phyloP scores from a whole-genome alignment of 2,888 invertebrate genomes.

The Athalia rosae region DNA sequence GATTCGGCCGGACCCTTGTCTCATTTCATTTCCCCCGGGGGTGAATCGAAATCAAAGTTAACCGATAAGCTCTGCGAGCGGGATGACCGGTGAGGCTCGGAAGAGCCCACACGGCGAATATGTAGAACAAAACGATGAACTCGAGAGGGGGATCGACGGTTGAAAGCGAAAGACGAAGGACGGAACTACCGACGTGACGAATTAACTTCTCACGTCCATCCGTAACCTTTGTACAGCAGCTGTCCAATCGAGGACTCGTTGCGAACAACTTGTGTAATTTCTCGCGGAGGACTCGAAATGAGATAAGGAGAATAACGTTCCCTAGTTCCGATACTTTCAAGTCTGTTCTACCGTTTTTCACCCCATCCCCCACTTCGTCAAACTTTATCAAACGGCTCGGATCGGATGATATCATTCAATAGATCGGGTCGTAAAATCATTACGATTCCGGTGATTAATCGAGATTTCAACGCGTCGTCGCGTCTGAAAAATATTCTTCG shows the following conservation, averaged over 20 bases:
- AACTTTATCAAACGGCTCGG: too few species aligned
- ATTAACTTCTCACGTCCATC: constrained; percentile 48
- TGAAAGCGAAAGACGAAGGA: constrained; percentile 31
- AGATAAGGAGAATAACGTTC: constrained; percentile 58
- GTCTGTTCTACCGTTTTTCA: constrained; percentile 30
- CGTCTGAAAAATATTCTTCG: neutral
- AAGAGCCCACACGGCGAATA: constrained; percentile 1
- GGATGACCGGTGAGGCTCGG: constrained; percentile 1
- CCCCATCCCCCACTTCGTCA: constrained; percentile 39
- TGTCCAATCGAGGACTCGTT: constrained; percentile 39
- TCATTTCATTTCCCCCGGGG: neutral
- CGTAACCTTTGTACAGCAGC: constrained; percentile 45
- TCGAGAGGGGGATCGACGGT: constrained; percentile 3
- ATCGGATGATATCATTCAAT: too few species aligned
- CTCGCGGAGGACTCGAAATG: constrained; percentile 51
- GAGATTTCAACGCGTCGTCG: too few species aligned
- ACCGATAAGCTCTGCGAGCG: constrained; percentile 1
- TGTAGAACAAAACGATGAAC: neutral
- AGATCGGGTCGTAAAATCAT: too few species aligned
- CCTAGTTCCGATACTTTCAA: constrained; percentile 51
- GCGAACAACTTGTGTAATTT: constrained; percentile 52
- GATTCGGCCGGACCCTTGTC: too few species aligned
- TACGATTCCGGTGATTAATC: too few species aligned
- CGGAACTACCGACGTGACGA: constrained; percentile 32
- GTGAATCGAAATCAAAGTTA: constrained; percentile 11